A percentile compares a stretch with the other conserved stretches of the same genome.
These are phyloP conservation scores for Hemaris fuciformis DNA, from an alignment of 2,888 invertebrate genomes.

Conservation along the genomic window DNA sequence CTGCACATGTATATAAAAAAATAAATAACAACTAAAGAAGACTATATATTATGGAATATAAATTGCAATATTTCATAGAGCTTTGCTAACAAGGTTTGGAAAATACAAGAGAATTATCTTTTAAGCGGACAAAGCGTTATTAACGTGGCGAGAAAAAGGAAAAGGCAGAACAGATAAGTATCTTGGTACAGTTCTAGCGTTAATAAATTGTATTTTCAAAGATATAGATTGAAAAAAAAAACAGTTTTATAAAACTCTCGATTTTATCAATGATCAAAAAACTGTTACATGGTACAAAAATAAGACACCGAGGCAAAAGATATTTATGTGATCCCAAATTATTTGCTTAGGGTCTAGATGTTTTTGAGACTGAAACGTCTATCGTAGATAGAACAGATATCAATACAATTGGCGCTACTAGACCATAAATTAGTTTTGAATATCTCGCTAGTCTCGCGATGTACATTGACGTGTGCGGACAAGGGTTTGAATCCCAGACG, in stretches of 20 bases:
- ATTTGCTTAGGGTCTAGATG: too few species aligned
- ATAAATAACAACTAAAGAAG: neutral
- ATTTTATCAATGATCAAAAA: neutral
- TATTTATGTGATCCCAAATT: too few species aligned
- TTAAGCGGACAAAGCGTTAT: neutral
- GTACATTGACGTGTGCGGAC: too few species aligned
- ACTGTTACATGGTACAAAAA: too few species aligned
- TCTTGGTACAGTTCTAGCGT: neutral
- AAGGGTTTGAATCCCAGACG: too few species aligned
- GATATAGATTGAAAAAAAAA: neutral
- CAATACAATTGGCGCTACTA: too few species aligned
- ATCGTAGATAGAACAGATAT: too few species aligned
- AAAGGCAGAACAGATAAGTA: neutral
- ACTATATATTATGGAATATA: neutral
- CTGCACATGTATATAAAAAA: too few species aligned
- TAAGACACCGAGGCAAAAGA: too few species aligned
- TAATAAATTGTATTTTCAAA: neutral
- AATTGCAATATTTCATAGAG: neutral
- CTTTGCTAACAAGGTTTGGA: neutral
- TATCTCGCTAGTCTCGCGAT: too few species aligned
- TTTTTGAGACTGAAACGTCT: too few species aligned
- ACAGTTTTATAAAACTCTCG: neutral
- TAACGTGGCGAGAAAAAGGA: constrained; percentile 17
- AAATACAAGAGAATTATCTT: neutral
- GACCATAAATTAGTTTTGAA: too few species aligned